Conservation (phyloP, 2,797 vertebrate genomes). For the Sandelia bainsii region DNA sequence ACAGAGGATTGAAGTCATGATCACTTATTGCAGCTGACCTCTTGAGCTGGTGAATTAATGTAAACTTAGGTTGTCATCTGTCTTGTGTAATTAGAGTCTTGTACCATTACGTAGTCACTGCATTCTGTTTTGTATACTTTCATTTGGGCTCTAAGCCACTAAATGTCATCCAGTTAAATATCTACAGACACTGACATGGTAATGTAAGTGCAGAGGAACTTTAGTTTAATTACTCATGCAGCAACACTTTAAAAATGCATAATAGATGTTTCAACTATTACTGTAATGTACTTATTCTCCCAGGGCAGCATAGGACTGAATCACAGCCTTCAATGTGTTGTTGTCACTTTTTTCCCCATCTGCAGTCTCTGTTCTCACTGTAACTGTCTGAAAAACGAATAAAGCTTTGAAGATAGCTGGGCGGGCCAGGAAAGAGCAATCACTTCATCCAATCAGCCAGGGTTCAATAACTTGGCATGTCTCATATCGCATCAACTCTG, state of each 20-base stretch:
- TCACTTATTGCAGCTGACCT: neutral
- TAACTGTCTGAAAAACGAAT: slow-evolving; percentile 46
- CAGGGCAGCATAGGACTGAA: neutral
- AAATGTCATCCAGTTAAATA: neutral
- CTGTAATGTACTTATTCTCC: slow-evolving; percentile 6
- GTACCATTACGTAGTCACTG: neutral
- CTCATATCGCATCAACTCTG: slow-evolving; percentile 66
- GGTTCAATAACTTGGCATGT: slow-evolving; percentile 70
- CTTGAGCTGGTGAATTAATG: neutral
- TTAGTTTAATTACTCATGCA: slow-evolving; percentile 22
- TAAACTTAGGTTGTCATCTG: neutral
- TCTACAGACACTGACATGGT: neutral
- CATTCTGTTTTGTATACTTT: neutral
- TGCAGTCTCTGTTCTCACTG: slow-evolving; percentile 14
- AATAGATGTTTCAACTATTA: neutral
- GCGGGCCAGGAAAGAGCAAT: slow-evolving; percentile 55
- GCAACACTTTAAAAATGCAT: neutral
- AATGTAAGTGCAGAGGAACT: neutral
- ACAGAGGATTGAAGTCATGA: no score
- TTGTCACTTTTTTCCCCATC: neutral
- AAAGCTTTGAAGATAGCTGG: slow-evolving; percentile 25
- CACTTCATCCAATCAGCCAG: slow-evolving; percentile 67
- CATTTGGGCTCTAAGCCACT: neutral
- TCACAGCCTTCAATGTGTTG: neutral
- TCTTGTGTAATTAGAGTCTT: neutral